Conservation (phyloP, 2,113 vertebrate genomes). For the Silurus glanis region DNA sequence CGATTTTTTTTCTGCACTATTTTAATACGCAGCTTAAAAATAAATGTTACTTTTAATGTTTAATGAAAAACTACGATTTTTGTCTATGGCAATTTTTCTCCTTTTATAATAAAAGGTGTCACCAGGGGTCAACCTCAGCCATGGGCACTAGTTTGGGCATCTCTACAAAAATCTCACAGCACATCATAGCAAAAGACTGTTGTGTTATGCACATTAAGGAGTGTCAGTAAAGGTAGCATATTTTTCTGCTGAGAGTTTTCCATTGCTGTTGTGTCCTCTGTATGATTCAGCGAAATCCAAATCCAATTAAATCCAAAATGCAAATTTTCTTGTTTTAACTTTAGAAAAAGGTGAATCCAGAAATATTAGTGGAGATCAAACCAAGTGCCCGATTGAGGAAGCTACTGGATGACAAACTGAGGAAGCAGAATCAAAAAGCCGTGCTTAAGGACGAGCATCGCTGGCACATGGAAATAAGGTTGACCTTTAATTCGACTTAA, state of each 20-base stretch:
- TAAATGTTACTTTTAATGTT: too few species aligned
- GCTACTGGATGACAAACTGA: constrained; percentile 75
- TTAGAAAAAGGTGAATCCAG: constrained; percentile 84
- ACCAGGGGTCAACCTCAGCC: too few species aligned
- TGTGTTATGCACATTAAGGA: not conserved
- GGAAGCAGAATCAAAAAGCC: constrained; percentile 70
- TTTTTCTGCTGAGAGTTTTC: not conserved
- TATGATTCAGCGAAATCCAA: not conserved
- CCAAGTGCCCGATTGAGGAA: constrained; percentile 74
- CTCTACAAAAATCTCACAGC: not conserved
- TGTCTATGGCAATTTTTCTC: too few species aligned
- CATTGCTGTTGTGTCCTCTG: not conserved
- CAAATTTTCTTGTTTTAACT: not conserved
- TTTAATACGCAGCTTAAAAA: too few species aligned
- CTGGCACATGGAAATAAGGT: constrained; percentile 78
- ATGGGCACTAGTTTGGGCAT: too few species aligned
- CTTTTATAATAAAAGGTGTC: too few species aligned
- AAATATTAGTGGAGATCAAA: constrained; percentile 76
- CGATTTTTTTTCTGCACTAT: too few species aligned
- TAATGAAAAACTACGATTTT: too few species aligned
- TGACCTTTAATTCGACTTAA: not conserved
- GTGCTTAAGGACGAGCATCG: constrained; percentile 76
- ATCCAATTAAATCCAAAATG: not conserved
- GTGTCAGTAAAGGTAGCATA: not conserved
- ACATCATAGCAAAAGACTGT: not conserved